A percentile compares a stretch with the other conserved stretches of the same genome.
Evolutionary conservation across 1,140 invertebrate species (phyloP).

Genomic region (Cotesia typhae): DNA sequence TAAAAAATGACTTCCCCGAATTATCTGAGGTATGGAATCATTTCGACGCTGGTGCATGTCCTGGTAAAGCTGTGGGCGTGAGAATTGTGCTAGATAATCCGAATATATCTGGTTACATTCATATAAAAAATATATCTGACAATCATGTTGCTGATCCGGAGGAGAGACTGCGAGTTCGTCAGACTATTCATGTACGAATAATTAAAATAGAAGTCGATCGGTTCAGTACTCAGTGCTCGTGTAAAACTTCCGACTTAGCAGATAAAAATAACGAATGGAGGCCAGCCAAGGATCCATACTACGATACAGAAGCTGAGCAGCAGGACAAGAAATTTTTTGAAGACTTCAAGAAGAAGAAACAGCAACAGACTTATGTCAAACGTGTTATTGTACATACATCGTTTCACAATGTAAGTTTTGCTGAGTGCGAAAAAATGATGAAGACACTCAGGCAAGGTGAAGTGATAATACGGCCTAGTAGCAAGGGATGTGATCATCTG

Average conservation of each 20-base stretch:
- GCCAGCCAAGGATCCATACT: slow-evolving; percentile 88
- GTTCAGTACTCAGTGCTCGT: slow-evolving; percentile 94
- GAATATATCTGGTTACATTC: slow-evolving; percentile 92
- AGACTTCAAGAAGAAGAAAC: slow-evolving; percentile 82
- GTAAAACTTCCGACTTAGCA: slow-evolving; percentile 89
- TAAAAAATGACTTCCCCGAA: slow-evolving; percentile 94
- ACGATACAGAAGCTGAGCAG: slow-evolving; percentile 88
- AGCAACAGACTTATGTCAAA: slow-evolving; percentile 86
- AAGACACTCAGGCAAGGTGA: slow-evolving; percentile 94
- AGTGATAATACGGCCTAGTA: slow-evolving; percentile 94
- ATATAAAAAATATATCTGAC: slow-evolving; percentile 95
- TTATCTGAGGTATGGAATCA: slow-evolving; percentile 98
- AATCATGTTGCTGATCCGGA: slow-evolving; percentile 92
- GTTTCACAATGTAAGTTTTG: slow-evolving; percentile 96
- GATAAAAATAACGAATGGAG: slow-evolving; percentile 93
- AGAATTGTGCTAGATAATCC: slow-evolving; percentile 88
- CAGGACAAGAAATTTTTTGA: slow-evolving; percentile 81
- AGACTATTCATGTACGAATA: slow-evolving; percentile 93
- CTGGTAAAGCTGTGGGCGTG: slow-evolving; percentile 93
- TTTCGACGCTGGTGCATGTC: slow-evolving; percentile 95
- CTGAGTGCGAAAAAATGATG: slow-evolving; percentile 92
- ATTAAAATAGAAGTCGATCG: slow-evolving; percentile 95
- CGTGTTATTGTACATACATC: slow-evolving; percentile 97
- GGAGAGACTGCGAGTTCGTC: slow-evolving; percentile 86
- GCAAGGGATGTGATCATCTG: slow-evolving; percentile 94